Conservation (phyloP, 2,888 invertebrate genomes). For the Dryocosmus kuriphilus region DNA sequence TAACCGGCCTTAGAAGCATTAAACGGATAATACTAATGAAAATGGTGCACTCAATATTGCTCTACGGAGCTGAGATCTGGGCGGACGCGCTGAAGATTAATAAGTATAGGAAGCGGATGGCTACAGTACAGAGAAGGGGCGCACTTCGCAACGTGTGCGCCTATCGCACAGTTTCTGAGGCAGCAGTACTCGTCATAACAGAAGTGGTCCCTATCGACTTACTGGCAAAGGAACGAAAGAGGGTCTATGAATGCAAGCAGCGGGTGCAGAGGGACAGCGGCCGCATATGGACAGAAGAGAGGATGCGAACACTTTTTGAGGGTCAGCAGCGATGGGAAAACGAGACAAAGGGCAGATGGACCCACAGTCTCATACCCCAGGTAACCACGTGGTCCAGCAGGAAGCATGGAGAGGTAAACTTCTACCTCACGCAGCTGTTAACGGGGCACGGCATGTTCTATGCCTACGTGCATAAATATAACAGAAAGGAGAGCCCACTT, state of each 20-base stretch:
- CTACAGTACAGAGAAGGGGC: neutral
- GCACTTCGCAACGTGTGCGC: neutral
- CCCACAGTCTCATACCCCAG: no score
- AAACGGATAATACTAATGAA: neutral
- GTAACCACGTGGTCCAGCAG: no score
- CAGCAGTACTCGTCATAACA: neutral
- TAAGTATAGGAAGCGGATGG: neutral
- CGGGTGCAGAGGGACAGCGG: neutral
- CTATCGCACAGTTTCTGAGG: neutral
- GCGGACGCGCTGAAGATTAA: neutral
- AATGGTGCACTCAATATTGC: neutral
- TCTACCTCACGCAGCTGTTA: no score
- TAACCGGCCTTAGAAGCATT: neutral
- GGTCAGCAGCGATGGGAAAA: no score
- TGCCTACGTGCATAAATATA: no score
- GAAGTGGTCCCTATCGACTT: neutral
- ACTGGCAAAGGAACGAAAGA: neutral
- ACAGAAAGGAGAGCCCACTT: no score
- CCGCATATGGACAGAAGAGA: no score
- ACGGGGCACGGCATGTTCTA: no score
- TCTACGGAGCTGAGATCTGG: neutral
- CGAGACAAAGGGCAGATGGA: no score
- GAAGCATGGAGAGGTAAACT: no score
- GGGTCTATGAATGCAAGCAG: neutral
- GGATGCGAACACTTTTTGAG: no score